These are phyloP conservation scores for Pristis pectinata DNA, from an alignment of 2,797 vertebrate genomes.

Conservation along the genomic window DNA sequence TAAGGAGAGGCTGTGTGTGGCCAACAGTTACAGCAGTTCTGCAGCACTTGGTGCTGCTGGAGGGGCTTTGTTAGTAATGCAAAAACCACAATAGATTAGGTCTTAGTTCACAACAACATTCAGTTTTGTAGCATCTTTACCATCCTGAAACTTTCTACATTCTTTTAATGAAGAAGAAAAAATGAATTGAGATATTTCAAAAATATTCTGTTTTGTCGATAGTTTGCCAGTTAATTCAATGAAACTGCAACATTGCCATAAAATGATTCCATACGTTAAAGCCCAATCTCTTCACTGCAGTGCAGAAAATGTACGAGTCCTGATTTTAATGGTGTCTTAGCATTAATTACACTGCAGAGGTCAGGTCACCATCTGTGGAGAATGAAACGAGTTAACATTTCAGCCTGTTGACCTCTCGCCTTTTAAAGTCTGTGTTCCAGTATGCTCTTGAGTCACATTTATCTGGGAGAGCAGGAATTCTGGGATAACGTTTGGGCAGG, in stretches of 20 bases:
- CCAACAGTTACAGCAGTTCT: neutral
- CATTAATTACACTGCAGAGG: neutral
- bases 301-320: neutral
- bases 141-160: neutral
- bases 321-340: neutral
- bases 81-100: neutral
- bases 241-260: neutral
- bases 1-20: neutral
- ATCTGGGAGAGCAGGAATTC: neutral
- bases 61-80: neutral
- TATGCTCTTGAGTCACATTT: neutral
- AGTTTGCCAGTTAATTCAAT: neutral
- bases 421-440: neutral
- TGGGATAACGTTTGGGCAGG: neutral
- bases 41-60: neutral
- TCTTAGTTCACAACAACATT: neutral
- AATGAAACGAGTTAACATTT: neutral
- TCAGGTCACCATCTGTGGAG: neutral
- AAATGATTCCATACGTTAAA: neutral
- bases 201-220: neutral
- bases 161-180: neutral
- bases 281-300: neutral
- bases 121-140: neutral
- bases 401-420: neutral
- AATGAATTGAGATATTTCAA: neutral